Evolutionary conservation across 2,888 invertebrate species (phyloP).

Genomic region (Nyleta sp.): DNA sequence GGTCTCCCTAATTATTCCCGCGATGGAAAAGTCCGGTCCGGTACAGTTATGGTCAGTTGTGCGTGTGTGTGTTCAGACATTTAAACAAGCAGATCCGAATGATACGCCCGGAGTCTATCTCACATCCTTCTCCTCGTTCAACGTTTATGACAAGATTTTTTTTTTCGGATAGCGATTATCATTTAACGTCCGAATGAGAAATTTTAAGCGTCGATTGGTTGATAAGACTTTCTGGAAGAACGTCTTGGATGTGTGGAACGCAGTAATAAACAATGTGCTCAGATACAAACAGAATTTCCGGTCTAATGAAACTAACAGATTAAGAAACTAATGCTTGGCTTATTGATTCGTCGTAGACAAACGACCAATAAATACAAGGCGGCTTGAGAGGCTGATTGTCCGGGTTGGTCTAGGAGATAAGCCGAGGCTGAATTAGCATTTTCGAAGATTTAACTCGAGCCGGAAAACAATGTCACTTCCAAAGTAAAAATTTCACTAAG

Average conservation of each 20-base stretch:
- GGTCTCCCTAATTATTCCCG: constrained; percentile 81
- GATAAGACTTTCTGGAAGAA: constrained; percentile 37
- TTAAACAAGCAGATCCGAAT: constrained; percentile 47
- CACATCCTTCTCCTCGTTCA: constrained; percentile 29
- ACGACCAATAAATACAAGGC: no score
- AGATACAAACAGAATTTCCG: constrained; percentile 12
- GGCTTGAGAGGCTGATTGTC: no score
- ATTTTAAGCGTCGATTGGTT: constrained; percentile 32
- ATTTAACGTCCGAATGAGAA: constrained; percentile 46
- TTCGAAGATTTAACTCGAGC: no score
- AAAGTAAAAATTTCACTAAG: no score
- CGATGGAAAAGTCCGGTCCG: constrained; percentile 57
- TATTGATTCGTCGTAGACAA: no score
- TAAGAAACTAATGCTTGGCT: no score
- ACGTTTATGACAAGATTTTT: constrained; percentile 46
- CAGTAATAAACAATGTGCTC: constrained; percentile 14
- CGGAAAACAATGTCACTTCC: no score
- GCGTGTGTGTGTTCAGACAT: constrained; percentile 38
- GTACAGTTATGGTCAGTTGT: constrained; percentile 52
- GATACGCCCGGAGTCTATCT: constrained; percentile 30
- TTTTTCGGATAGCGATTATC: constrained; percentile 40
- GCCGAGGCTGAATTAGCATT: no score
- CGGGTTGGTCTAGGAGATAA: no score
- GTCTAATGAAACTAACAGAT: neutral
- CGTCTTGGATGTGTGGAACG: no score